phyloP scores from a whole-genome alignment of 2,888 invertebrate species.

The Callosobruchus maculatus region DNA sequence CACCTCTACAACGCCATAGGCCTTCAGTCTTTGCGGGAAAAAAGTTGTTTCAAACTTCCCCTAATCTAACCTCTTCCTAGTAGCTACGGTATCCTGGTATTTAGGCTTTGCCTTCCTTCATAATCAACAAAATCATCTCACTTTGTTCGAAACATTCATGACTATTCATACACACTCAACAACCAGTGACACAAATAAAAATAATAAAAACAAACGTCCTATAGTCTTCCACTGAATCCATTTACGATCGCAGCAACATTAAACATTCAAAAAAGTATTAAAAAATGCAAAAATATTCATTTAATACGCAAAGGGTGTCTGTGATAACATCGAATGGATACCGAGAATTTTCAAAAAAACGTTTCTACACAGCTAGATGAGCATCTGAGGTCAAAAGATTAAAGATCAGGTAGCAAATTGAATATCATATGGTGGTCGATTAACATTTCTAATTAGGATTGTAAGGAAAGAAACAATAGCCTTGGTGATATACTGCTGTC shows the following conservation, averaged over 20 bases:
- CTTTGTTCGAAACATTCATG: neutral
- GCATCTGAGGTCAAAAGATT: slow-evolving; percentile 44
- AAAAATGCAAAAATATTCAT: slow-evolving; percentile 3
- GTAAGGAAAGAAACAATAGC: neutral
- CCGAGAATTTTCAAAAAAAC: neutral
- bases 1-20: no score
- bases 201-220: neutral
- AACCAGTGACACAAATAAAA: neutral
- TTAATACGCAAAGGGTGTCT: neutral
- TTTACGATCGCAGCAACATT: neutral
- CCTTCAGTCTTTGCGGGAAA: no score
- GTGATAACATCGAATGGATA: slow-evolving; percentile 1
- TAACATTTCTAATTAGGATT: slow-evolving; percentile 37
- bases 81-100: no score
- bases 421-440: slow-evolving; percentile 24
- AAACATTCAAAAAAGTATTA: neutral
- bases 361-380: slow-evolving; percentile 16
- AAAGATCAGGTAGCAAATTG: slow-evolving; percentile 38
- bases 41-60: no score
- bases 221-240: neutral
- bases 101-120: no score
- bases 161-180: neutral
- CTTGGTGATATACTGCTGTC: neutral
- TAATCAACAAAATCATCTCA: neutral
- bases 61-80: no score